Evolutionary conservation across 2,888 invertebrate species (phyloP), one percentile per base, ranked within the genome.

Genomic region (Cataglyphis albicans): DNA sequence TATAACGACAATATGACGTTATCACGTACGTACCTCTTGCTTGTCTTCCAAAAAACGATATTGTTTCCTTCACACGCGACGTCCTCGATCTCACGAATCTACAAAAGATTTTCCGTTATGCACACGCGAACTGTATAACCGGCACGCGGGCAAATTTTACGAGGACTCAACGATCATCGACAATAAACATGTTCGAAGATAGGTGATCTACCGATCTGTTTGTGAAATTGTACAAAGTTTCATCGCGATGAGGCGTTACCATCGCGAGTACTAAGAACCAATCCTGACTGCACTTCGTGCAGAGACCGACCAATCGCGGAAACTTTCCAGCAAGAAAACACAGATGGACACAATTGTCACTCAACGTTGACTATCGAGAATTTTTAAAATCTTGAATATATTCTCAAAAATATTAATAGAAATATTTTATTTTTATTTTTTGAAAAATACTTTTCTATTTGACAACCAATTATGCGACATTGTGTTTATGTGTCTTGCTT

Each of bases 101-200:
- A 25, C 3, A 5, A 18, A 38, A 38, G 3, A 38, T 52, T 67
- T 55, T 55, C 25, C 52, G 75, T 67, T 52, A 65, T 55, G 12
- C 32, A 67, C 76, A 38, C 67, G 38, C 4, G 35, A 67, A 41
- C 55, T 55, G 67, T 18, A 29, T 55, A 76, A 76, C 76, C 76
- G 76, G 75, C 52, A 63, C 76, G 76, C 76, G 76, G 76, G 67
- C 38, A 67, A 76, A 76, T 55, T 76, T 76, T 41, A 41, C 55
- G 55, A 48, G 25, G 18, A 38, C 18, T 65, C 21, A n/a, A 67
- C n/a, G 25, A n/a, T 35, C 76, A 41, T 67, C 12, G 67, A 67
- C 1, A 7, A 75, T 6, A 6, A 12, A 76, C 3, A 32, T 0
- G 15, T 15, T 4, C 38, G 15, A 9, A 76, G 76, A 76, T n/a